Evolutionary conservation across 2,888 invertebrate species (phyloP).

Genomic region (Taenaris catops): DNA sequence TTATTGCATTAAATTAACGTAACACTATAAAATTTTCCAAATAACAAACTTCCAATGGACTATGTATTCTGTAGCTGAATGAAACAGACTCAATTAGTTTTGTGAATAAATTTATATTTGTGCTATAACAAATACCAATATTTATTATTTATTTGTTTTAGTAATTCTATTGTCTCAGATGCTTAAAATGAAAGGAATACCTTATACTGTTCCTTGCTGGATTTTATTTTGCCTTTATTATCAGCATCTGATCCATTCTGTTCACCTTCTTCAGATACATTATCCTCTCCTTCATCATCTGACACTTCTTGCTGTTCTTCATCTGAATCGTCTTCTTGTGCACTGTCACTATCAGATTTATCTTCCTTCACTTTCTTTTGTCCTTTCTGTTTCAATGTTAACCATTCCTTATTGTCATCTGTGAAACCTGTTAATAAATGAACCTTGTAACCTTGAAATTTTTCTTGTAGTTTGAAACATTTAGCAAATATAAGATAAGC

Average conservation of each 20-base stretch:
- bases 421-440: conserved; percentile 84
- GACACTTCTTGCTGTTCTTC: conserved; percentile 32
- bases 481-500: too few species aligned
- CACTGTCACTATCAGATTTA: conserved; percentile 37
- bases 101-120: too few species aligned
- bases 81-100: too few species aligned
- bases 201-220: conserved; percentile 57
- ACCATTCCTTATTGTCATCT: conserved; percentile 86
- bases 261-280: conserved; percentile 21
- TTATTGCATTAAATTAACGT: too few species aligned
- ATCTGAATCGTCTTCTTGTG: conserved; percentile 39
- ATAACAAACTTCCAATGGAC: too few species aligned
- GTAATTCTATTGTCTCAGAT: not conserved
- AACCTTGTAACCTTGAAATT: too few species aligned
- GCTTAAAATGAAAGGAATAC: conserved; percentile 27
- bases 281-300: conserved; percentile 29
- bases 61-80: too few species aligned
- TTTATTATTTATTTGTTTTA: not conserved
- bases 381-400: conserved; percentile 80
- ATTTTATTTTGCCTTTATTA: conserved; percentile 32
- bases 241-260: conserved; percentile 18
- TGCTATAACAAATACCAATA: too few species aligned
- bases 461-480: too few species aligned
- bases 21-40: too few species aligned
- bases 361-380: conserved; percentile 41